Base-by-base conservation (phyloP, 2,113 vertebrate species). In the Vulpes ferrilata region DNA sequence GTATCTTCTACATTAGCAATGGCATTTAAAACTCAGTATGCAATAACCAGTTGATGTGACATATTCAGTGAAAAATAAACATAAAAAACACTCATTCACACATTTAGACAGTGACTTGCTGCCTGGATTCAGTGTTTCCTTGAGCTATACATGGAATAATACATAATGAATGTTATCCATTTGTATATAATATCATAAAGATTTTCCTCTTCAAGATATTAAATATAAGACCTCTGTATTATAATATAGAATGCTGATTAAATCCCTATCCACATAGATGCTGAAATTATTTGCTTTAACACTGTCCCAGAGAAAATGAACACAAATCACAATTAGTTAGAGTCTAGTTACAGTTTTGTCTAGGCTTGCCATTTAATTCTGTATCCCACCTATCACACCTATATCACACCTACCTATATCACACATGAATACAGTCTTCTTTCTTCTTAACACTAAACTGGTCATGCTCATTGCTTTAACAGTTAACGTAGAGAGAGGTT, bases 391-490 rank as follows among this genome's bases (percentile, higher is more conserved):
- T 65, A 22, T 76, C 27, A 43, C 43, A 43, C 43, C 43, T 43
- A 43, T 43, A 43, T 43, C 43, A 43, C 43, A 43, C 5, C 43
- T 43, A 43, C 7, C 43, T 43, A 43, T 43, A 43, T 43, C 43
- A 43, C 43, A 43, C 43, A 43, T 16, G 22, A 95, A 74, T 32
- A 7, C 5, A 17, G 6, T 62, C 62, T 89, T 85, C 76, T n/a
- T 73, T 90, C 38, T 82, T 94, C 85, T 38, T 81, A 88, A 95
- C 27, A 78, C 80, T 91, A 76, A 79, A 85, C 67, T 23, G 7
- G 11, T 67, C 13, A 55, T 60, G 19, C 35, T 96, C 48, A 81
- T 16, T 85, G 48, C 48, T 51, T 81, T 90, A 78, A 78, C 12
- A 73, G 7, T 73, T 76, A 94, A 78, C 53, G 48, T 22, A 43